Base-by-base conservation (phyloP, 2,797 vertebrate genomes). In the Semaprochilodus insignis region DNA sequence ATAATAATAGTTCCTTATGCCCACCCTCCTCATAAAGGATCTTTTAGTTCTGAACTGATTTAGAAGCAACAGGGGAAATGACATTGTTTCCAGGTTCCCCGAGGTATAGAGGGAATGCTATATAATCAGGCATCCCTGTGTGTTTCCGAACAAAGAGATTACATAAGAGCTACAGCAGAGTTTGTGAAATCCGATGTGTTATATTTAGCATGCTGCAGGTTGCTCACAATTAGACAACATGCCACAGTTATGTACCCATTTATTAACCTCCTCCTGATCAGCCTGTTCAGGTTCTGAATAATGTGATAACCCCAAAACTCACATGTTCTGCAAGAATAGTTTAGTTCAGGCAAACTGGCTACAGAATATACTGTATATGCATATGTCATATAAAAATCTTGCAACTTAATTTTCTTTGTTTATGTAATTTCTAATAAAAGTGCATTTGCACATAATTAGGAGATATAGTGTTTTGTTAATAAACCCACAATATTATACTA, bases 11-110 rank as follows among this genome's bases (percentile, higher is more conserved):
- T 31, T 31, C 59, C n/a, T 3, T 2, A 23, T 13, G 2, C 16
- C 7, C 55, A 1, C 17, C 14, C 27, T 54, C 1, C 27, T 27
- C 19, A 44, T 19, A 51, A 55, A 34, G 55, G 34, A 70, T 48
- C 57, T 19, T 57, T 67, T 25, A n/a, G 25, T 77, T 40, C 44
- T 79, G n/a, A 54, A 57, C 15, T 21, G 31, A 62, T 25, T 66
- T 80, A 54, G 44, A 52, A 63, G 11, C 54, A 83, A 34, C 17
- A 31, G 31, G 44, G 80, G 81, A 87, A 86, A 80, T 86, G 51
- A 80, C 82, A 21, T 51, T 13, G 57, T 80, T 83, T 86, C 85
- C 76, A 78, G 48, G 57, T 59, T 75, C 74, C 62, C 55, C 62
- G n/a, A 27, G 80, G 60, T 74, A 80, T 44, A 69, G 44, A 21